These are phyloP conservation scores for Diarsia brunnea DNA, from an alignment of 2,888 invertebrate genomes.

Conservation along the genomic window DNA sequence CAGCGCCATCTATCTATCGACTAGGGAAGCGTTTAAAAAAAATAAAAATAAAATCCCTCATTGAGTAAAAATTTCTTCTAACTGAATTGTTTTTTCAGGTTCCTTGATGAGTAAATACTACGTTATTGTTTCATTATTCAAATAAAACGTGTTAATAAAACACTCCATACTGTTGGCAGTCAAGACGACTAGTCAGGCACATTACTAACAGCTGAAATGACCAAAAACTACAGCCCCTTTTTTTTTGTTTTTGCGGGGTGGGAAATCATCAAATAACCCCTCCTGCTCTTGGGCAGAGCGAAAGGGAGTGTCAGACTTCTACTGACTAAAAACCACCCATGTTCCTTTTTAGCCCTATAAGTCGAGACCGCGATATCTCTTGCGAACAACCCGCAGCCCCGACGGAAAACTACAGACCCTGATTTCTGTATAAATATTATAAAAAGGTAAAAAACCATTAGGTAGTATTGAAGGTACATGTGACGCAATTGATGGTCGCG, in stretches of 20 bases:
- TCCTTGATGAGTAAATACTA: background rate
- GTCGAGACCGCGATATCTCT: too few species aligned
- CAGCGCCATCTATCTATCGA: too few species aligned
- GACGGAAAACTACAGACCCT: constrained; percentile 10
- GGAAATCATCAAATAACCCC: too few species aligned
- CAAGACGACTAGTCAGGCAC: background rate
- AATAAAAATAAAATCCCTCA: too few species aligned
- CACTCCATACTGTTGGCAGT: background rate
- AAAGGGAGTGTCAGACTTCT: too few species aligned
- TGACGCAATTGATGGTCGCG: constrained; percentile 72
- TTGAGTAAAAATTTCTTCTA: constrained; percentile 3
- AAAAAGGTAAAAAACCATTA: constrained; percentile 45
- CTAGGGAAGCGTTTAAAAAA: too few species aligned
- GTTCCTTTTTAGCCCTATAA: too few species aligned
- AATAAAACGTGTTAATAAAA: constrained; percentile 2
- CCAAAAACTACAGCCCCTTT: constrained; percentile 5
- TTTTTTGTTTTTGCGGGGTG: too few species aligned
- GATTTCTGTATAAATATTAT: constrained; percentile 17
- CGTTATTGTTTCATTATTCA: background rate
- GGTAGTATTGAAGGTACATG: constrained; percentile 57
- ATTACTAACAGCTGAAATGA: background rate
- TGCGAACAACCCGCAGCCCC: too few species aligned
- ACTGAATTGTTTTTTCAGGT: background rate
- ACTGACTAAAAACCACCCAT: too few species aligned
- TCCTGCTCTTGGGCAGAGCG: too few species aligned